Conservation (phyloP, 2,888 invertebrate genomes). For the Gisinianus flammeolus region DNA sequence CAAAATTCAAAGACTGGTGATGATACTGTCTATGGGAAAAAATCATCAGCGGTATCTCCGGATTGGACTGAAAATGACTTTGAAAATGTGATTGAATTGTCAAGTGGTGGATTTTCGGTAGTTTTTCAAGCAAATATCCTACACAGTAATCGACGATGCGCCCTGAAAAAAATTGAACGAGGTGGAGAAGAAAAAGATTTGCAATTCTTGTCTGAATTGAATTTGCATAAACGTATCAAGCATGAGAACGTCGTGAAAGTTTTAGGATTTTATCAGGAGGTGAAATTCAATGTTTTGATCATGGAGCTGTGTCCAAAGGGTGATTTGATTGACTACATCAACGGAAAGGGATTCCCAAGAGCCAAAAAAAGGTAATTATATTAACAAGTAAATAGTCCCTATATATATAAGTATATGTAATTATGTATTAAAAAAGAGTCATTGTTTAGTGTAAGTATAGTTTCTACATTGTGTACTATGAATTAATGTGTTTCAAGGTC, state of each 20-base stretch:
- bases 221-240: slow-evolving; percentile 1
- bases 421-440: neutral
- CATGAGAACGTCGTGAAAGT: slow-evolving; percentile 30
- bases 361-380: neutral
- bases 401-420: too few relatives aligned
- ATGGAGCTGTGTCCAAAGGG: slow-evolving; percentile 30
- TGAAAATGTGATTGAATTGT: too few relatives aligned
- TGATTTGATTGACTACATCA: slow-evolving; percentile 24
- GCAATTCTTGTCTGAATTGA: neutral
- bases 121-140: too few relatives aligned
- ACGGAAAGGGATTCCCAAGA: neutral
- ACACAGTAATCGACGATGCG: too few relatives aligned
- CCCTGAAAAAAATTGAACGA: too few relatives aligned
- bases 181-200: too few relatives aligned
- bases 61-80: too few relatives aligned
- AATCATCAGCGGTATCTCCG: too few relatives aligned
- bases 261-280: neutral
- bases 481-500: slow-evolving; percentile 6
- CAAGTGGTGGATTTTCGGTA: too few relatives aligned
- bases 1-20: too few relatives aligned
- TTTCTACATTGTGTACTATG: neutral
- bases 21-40: too few relatives aligned
- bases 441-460: neutral
- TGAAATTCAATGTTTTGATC: neutral
- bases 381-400: neutral